Conservation (phyloP, 2,888 invertebrate genomes). For the Phaonia tiefii region DNA sequence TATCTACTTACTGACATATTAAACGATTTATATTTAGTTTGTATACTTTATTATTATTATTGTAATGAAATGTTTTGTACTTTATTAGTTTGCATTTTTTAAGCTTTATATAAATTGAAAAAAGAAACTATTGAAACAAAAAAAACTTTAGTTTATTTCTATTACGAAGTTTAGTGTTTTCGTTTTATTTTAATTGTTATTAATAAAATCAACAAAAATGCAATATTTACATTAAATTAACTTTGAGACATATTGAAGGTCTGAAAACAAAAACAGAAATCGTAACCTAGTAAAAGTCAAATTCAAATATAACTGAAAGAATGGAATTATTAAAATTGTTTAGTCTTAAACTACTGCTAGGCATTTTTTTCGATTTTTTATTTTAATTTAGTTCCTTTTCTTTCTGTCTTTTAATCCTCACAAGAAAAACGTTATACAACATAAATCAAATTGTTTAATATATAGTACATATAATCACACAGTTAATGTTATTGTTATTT, state of each 20-base stretch:
- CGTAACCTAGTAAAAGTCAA: neutral
- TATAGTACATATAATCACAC: neutral
- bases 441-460: neutral
- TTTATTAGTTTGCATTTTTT: too few relatives aligned
- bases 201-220: neutral
- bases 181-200: neutral
- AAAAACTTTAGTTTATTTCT: neutral
- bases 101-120: constrained; percentile 2
- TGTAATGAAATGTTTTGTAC: too few relatives aligned
- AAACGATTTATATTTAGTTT: too few relatives aligned
- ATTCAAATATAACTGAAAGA: neutral
- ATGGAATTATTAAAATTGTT: constrained; percentile 16
- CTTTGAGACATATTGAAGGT: neutral
- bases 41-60: too few relatives aligned
- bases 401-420: neutral
- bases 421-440: neutral
- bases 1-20: too few relatives aligned
- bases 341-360: neutral
- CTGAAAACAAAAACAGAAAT: neutral
- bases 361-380: neutral
- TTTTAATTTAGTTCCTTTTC: neutral
- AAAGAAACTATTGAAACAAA: neutral
- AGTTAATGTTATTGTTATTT: constrained; percentile 14
- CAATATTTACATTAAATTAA: neutral
- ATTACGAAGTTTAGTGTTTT: neutral